Evolutionary conservation across 2,113 vertebrate genomes (phyloP).

Genomic region (Chloropsis cyanopogon): DNA sequence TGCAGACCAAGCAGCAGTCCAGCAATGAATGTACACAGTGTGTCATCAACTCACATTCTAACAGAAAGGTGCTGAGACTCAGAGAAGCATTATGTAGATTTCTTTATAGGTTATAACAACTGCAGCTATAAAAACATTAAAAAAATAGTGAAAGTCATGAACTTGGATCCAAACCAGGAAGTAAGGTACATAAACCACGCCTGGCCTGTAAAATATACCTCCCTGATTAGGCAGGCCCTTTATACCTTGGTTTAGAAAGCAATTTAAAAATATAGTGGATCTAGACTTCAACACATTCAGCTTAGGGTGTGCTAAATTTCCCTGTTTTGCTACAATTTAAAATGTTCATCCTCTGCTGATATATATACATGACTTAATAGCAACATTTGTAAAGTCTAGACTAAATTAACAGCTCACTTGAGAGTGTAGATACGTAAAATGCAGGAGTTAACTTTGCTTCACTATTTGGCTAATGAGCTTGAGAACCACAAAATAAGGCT

Average conservation of each 20-base stretch:
- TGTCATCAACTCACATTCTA: conserved; percentile 1
- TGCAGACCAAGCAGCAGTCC: conserved; percentile 19
- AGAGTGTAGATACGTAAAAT: not conserved
- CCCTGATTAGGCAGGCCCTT: not conserved
- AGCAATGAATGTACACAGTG: conserved; percentile 28
- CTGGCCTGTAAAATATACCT: not conserved
- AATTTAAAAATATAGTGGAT: not conserved
- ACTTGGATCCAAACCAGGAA: not conserved
- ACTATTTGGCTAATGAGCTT: not conserved
- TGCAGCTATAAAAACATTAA: not conserved
- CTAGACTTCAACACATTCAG: not conserved
- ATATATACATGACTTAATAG: not conserved
- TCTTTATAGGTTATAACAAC: not conserved
- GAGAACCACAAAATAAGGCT: not conserved
- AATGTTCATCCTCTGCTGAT: not conserved
- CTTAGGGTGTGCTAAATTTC: not conserved
- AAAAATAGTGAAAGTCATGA: not conserved
- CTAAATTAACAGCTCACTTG: not conserved
- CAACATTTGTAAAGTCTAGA: not conserved
- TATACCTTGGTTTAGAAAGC: not conserved
- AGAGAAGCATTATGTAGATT: not conserved
- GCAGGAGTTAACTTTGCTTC: not conserved
- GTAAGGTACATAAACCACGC: not conserved
- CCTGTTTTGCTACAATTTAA: not conserved
- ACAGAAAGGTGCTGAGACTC: conserved; percentile 27